phyloP scores from a whole-genome alignment of 1,140 invertebrate species.

The Aphelenchoides besseyi region DNA sequence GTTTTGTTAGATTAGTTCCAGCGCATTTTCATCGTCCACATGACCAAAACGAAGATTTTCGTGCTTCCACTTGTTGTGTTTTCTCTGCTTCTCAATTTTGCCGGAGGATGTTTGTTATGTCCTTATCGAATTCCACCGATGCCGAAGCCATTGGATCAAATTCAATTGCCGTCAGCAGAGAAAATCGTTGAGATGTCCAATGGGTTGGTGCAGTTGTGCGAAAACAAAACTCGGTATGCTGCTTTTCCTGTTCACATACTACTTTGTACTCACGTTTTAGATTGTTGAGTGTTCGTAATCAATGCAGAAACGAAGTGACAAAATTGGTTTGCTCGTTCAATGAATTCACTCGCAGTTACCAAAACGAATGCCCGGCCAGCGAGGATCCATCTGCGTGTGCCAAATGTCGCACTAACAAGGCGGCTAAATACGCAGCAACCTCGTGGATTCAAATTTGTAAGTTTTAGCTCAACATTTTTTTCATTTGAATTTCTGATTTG shows the following conservation, averaged over 20 bases:
- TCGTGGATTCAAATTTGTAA: constrained; percentile 56
- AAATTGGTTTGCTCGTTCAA: constrained; percentile 50
- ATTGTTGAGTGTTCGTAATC: constrained; percentile 27
- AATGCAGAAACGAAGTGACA: constrained; percentile 42
- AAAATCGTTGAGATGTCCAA: constrained; percentile 42
- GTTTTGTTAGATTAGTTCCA: not conserved
- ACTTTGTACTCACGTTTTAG: not conserved
- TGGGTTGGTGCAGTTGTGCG: constrained; percentile 32
- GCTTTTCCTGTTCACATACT: not conserved
- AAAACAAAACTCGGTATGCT: constrained; percentile 39
- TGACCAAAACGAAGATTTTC: no score
- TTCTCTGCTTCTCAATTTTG: not conserved
- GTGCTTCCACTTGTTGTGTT: not conserved
- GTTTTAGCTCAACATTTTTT: constrained; percentile 8
- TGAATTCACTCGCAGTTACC: constrained; percentile 25
- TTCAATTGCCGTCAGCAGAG: constrained; percentile 46
- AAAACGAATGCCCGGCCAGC: constrained; percentile 40
- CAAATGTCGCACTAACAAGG: constrained; percentile 40
- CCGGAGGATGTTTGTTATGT: not conserved
- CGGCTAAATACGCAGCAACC: constrained; percentile 39
- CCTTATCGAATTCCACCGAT: constrained; percentile 18
- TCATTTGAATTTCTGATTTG: constrained; percentile 22
- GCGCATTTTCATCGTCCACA: no score
- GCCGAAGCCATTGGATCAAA: constrained; percentile 50
- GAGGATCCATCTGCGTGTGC: constrained; percentile 42